A percentile compares a stretch with the other conserved stretches of the same genome.
phyloP scores from a whole-genome alignment of 2,888 invertebrate species.

The Ditylenchus weischeri region DNA sequence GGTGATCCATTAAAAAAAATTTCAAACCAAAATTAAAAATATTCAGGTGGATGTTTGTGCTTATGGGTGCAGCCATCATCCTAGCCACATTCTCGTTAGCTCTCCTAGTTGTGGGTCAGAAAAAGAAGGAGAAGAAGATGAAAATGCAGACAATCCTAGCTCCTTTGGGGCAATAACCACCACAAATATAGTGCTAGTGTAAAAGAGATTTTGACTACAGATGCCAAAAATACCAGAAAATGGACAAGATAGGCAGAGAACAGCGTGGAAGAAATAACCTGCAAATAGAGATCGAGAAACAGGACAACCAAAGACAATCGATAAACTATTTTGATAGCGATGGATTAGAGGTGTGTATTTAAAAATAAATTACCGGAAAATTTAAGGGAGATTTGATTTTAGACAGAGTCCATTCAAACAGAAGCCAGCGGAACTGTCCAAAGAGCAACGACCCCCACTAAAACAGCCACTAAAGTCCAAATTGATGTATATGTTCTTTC shows the following conservation, averaged over 20 bases:
- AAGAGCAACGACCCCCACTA: conserved; percentile 10
- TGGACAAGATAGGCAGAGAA: not conserved
- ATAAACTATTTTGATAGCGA: too few species aligned
- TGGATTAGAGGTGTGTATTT: too few species aligned
- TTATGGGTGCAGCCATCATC: conserved; percentile 29
- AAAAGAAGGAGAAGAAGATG: conserved; percentile 5
- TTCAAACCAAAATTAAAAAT: conserved; percentile 1
- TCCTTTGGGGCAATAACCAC: not conserved
- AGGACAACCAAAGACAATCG: not conserved
- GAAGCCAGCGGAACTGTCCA: conserved; percentile 5
- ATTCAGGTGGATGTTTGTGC: conserved; percentile 31
- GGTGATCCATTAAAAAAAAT: not conserved
- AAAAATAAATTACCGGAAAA: too few species aligned
- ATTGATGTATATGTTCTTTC: conserved; percentile 3
- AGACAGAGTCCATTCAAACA: not conserved
- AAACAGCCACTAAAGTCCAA: conserved; percentile 5
- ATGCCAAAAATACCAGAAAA: not conserved
- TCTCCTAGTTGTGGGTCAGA: conserved; percentile 16
- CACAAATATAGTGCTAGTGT: not conserved
- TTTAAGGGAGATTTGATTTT: not conserved
- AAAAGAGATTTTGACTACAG: too few species aligned
- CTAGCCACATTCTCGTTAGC: conserved; percentile 24
- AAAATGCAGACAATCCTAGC: conserved; percentile 1
- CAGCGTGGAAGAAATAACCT: not conserved
- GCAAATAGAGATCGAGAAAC: not conserved